Evolutionary conservation across 1,140 invertebrate species (phyloP).

Genomic region (Drosophila bocqueti): DNA sequence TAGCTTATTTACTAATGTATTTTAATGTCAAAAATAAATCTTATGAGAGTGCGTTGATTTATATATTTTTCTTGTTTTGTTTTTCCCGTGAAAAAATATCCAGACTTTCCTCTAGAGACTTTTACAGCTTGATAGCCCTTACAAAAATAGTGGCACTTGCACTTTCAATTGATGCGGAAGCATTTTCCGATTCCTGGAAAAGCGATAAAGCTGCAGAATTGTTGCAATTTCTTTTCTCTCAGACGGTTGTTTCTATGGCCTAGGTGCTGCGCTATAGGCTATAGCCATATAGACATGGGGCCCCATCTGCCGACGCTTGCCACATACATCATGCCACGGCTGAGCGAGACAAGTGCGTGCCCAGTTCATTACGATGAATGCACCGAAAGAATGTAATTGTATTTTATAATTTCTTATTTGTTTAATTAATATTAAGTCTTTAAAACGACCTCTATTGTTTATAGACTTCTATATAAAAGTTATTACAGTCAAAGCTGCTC

Average conservation of each 20-base stretch:
- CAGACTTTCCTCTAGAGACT: neutral
- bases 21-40: conserved; percentile 1
- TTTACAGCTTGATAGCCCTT: conserved; percentile 2
- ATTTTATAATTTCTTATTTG: too few species aligned
- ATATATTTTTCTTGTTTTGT: neutral
- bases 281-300: conserved; percentile 46
- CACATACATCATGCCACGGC: conserved; percentile 81
- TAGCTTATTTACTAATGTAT: neutral
- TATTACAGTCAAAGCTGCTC: too few species aligned
- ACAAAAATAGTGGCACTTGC: conserved; percentile 41
- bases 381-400: neutral
- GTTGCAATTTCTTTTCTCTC: conserved; percentile 41
- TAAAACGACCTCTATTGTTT: neutral
- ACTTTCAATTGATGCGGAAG: conserved; percentile 74
- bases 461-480: neutral
- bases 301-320: conserved; percentile 30
- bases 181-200: conserved; percentile 72
- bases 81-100: neutral
- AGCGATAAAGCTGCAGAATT: conserved; percentile 67
- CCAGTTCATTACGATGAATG: conserved; percentile 76
- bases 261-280: conserved; percentile 21
- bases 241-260: conserved; percentile 12
- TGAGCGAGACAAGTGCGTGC: conserved; percentile 79
- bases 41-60: neutral
- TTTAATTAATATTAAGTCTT: too few species aligned